Percentiles rank a stretch among this genome's conserved stretches.
Evolutionary conservation across 2,888 invertebrate species (phyloP).

Genomic region (Megastigmus dorsalis): DNA sequence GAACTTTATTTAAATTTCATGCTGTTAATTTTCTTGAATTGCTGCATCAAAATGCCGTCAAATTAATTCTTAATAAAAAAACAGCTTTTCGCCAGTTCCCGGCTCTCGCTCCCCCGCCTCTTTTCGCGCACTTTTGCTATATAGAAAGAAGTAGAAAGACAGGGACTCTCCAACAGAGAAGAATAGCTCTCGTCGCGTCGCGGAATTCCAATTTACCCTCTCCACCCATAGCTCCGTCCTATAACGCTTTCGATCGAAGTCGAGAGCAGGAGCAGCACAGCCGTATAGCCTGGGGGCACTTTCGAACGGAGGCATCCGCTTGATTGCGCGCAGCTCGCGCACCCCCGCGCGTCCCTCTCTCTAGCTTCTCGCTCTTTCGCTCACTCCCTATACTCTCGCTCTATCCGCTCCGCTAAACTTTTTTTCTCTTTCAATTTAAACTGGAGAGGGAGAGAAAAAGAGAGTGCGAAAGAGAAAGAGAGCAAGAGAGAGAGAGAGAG

Average conservation of each 20-base stretch:
- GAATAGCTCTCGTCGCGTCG: slow-evolving; percentile 64
- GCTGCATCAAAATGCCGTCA: no score
- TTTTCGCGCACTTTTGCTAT: slow-evolving; percentile 43
- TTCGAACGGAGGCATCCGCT: slow-evolving; percentile 70
- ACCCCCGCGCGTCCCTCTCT: slow-evolving; percentile 14
- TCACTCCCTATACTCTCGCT: slow-evolving; percentile 8
- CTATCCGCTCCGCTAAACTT: slow-evolving; percentile 10
- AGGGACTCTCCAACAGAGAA: slow-evolving; percentile 36
- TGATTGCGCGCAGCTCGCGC: slow-evolving; percentile 64
- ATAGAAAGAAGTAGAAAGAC: slow-evolving; percentile 21
- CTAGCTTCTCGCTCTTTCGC: slow-evolving; percentile 13
- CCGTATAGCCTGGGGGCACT: no score
- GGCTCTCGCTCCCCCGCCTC: slow-evolving; percentile 57
- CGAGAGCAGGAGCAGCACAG: no score
- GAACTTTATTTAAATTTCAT: no score
- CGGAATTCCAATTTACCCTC: slow-evolving; percentile 69
- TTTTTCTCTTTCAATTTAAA: slow-evolving; percentile 52
- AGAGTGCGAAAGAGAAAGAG: slow-evolving; percentile 4
- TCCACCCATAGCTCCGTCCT: slow-evolving; percentile 55
- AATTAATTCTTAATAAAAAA: no score
- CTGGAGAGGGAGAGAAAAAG: background rate
- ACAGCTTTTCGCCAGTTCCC: no score
- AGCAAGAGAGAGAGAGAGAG: background rate
- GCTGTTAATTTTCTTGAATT: no score
- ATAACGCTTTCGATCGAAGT: slow-evolving; percentile 48